Conservation (phyloP, 2,113 vertebrate species). For the Microcebus murinus region DNA sequence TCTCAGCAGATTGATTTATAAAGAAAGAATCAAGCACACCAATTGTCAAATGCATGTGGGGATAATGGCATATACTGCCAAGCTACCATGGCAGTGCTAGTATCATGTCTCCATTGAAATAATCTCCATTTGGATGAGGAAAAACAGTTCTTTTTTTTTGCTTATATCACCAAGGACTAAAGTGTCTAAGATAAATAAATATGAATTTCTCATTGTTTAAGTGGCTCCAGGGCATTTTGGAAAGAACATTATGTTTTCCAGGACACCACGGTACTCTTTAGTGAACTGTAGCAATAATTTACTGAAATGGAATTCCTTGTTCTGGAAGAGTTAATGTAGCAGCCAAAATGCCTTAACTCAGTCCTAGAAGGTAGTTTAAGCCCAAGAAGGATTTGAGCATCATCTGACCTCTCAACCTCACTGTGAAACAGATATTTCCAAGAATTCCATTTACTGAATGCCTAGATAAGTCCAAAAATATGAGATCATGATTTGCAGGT, state of each 20-base stretch:
- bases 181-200: neutral
- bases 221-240: constrained; percentile 50
- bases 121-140: neutral
- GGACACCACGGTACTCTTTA: constrained; percentile 40
- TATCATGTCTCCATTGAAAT: neutral
- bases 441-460: constrained; percentile 11
- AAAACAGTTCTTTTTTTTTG: neutral
- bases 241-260: constrained; percentile 62
- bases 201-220: neutral
- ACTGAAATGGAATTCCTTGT: constrained; percentile 46
- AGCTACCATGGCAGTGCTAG: neutral
- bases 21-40: neutral
- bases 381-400: constrained; percentile 24
- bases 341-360: constrained; percentile 39
- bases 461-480: constrained; percentile 27
- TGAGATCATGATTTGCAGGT: constrained; percentile 55
- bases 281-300: constrained; percentile 73
- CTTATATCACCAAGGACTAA: neutral
- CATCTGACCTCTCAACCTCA: constrained; percentile 24
- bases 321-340: constrained; percentile 55
- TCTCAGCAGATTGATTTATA: neutral
- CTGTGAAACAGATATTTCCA: constrained; percentile 52
- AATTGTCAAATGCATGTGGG: neutral
- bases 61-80: neutral
- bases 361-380: constrained; percentile 44